Conservation (phyloP, 2,797 vertebrate genomes). For the Cynopterus sphinx region DNA sequence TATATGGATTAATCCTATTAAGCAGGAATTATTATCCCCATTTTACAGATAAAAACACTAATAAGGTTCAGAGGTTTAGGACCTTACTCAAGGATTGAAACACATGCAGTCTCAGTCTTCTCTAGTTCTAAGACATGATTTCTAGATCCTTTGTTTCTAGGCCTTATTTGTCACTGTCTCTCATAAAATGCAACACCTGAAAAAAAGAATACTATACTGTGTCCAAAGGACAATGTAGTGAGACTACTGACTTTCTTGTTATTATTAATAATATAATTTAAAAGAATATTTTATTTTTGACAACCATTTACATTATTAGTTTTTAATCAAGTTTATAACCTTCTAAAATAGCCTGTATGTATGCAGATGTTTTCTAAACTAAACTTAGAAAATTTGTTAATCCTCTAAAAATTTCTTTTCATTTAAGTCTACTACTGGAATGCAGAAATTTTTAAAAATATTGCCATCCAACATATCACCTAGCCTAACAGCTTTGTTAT, state of each 20-base stretch:
- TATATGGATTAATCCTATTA: neutral
- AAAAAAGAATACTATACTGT: neutral
- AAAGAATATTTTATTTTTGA: neutral
- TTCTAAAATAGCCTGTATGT: neutral
- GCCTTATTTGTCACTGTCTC: neutral
- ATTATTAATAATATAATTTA: neutral
- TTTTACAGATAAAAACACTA: neutral
- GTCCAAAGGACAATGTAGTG: neutral
- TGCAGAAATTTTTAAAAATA: neutral
- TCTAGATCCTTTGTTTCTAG: neutral
- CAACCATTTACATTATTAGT: neutral
- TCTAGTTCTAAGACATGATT: neutral
- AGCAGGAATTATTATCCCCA: neutral
- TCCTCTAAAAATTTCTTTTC: slow-evolving; percentile 7
- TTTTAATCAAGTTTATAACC: neutral
- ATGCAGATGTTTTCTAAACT: neutral
- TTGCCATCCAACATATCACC: neutral
- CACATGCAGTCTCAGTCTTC: neutral
- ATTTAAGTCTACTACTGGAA: slow-evolving; percentile 16
- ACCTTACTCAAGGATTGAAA: neutral
- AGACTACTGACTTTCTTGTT: neutral
- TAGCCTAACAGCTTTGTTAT: neutral
- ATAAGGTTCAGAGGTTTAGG: neutral
- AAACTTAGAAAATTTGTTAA: slow-evolving; percentile 17
- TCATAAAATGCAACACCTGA: neutral